Percentiles rank a stretch among this genome's conserved stretches.
Conservation (phyloP, 35 echinoderm and acorn worm genomes). For the Lytechinus variegatus region DNA sequence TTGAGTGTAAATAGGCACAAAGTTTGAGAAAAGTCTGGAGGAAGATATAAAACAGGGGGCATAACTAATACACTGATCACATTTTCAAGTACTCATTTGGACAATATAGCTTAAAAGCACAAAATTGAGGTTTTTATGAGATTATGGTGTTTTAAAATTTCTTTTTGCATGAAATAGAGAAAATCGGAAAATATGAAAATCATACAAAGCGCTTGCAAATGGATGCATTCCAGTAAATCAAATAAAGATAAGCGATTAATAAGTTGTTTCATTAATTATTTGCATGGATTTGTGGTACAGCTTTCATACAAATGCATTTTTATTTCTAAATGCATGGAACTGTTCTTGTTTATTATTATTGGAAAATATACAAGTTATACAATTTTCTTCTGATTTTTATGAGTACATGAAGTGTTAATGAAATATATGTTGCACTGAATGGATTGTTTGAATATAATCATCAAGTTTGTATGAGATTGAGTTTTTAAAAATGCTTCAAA, state of each 20-base stretch:
- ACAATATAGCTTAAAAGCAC: background rate
- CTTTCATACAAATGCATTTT: background rate
- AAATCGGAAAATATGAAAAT: background rate
- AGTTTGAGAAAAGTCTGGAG: background rate
- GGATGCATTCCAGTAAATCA: slow-evolving; percentile 7
- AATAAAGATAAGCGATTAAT: background rate
- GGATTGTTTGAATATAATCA: background rate
- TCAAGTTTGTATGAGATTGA: background rate
- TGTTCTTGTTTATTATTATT: background rate
- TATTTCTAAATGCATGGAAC: background rate
- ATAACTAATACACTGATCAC: background rate
- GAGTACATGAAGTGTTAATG: background rate
- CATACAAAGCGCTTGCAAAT: background rate
- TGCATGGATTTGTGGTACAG: background rate
- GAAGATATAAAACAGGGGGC: background rate
- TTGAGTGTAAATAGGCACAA: slow-evolving; percentile 18
- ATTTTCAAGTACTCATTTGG: background rate
- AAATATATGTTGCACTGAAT: background rate
- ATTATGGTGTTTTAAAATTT: background rate
- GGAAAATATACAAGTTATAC: background rate
- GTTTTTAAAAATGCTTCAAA: background rate
- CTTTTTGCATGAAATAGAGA: background rate
- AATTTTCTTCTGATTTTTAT: background rate
- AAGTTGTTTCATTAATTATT: background rate
- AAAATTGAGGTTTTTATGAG: background rate